Evolutionary conservation across 2,797 vertebrate species (phyloP).

Genomic region (Onychomys arenicola): DNA sequence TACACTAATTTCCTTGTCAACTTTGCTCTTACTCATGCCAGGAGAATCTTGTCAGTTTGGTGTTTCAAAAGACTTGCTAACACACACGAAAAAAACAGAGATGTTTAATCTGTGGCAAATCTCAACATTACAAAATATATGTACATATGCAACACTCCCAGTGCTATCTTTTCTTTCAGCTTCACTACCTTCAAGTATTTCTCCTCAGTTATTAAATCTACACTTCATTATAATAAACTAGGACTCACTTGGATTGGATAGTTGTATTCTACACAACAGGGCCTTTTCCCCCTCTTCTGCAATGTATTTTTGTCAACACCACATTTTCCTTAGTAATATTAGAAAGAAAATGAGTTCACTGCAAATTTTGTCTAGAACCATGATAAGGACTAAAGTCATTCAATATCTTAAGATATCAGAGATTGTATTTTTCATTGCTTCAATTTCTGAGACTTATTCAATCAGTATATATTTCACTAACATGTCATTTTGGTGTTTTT

Average conservation of each 20-base stretch:
- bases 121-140: neutral
- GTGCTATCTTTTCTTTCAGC: neutral
- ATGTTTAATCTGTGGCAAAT: neutral
- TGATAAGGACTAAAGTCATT: neutral
- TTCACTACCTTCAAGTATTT: neutral
- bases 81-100: neutral
- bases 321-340: slow-evolving; percentile 14
- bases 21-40: neutral
- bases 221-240: neutral
- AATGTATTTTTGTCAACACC: neutral
- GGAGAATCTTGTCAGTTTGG: too few species aligned
- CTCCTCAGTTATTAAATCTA: neutral
- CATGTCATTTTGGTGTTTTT: neutral
- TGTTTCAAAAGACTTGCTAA: neutral
- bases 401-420: neutral
- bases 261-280: neutral
- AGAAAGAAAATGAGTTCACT: neutral
- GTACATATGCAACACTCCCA: neutral
- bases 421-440: neutral
- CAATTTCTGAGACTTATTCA: slow-evolving; percentile 4
- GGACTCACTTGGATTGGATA: neutral
- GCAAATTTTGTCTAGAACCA: neutral
- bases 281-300: neutral
- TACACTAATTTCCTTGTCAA: neutral
- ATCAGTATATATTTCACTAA: neutral